These are phyloP conservation scores for Erinaceus europaeus DNA, from an alignment of 2,113 vertebrate species.

Conservation along the genomic window DNA sequence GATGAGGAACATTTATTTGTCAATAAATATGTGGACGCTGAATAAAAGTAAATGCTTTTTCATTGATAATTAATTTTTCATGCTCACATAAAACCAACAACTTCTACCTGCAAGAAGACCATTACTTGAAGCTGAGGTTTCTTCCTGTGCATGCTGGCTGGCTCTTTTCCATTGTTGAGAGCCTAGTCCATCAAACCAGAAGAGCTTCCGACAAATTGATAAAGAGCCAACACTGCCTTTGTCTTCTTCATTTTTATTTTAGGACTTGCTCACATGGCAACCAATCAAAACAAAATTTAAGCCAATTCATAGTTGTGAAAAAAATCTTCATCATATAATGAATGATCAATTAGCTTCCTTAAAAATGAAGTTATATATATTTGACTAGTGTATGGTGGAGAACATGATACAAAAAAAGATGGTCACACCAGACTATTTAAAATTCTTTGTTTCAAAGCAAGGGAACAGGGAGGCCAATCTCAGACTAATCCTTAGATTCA, in stretches of 20 bases:
- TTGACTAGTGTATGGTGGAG: constrained; percentile 11
- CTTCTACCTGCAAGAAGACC: constrained; percentile 23
- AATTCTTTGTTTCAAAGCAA: not conserved
- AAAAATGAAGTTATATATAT: not conserved
- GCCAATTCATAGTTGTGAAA: not conserved
- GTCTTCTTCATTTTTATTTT: constrained; percentile 22
- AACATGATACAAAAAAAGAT: constrained; percentile 14
- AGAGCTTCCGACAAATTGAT: constrained; percentile 8
- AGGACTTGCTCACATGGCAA: not conserved
- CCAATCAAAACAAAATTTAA: constrained; percentile 15
- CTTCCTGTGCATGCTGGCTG: not conserved
- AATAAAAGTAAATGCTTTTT: constrained; percentile 51
- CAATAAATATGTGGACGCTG: constrained; percentile 51
- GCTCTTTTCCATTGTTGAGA: not conserved
- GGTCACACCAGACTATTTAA: not conserved
- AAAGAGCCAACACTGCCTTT: not conserved
- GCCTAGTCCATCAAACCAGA: not conserved
- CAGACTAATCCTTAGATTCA: too few relatives aligned
- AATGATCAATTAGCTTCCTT: too few relatives aligned
- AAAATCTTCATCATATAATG: not conserved
- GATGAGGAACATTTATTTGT: constrained; percentile 58
- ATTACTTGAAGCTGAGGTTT: not conserved
- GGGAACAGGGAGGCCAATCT: too few relatives aligned
- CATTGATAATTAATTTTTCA: constrained; percentile 64
- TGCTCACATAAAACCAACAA: constrained; percentile 29